Percentiles rank a stretch among this genome's conserved stretches.
Evolutionary conservation across 2,113 vertebrate genomes (phyloP).

Genomic region (Chaenocephalus aceratus): DNA sequence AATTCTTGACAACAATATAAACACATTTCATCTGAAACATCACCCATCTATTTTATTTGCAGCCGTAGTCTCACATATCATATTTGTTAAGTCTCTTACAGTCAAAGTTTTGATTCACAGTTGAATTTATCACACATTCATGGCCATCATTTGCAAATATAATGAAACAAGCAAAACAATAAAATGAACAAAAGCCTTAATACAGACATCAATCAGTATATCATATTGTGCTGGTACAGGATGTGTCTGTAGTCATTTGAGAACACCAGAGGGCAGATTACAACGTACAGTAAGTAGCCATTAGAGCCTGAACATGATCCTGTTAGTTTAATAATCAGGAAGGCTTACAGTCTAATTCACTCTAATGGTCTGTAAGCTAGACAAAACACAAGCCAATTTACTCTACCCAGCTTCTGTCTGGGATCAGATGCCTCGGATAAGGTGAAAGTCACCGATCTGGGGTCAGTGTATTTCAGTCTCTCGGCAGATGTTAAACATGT

Average conservation of each 20-base stretch:
- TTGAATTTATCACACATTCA: too few species aligned
- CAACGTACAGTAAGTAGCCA: constrained; percentile 14
- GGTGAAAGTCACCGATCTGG: background rate
- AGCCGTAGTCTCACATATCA: too few species aligned
- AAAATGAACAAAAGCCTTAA: too few species aligned
- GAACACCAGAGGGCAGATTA: constrained; percentile 51
- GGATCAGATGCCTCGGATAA: constrained; percentile 10
- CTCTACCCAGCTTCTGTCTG: background rate
- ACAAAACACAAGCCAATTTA: constrained; percentile 51
- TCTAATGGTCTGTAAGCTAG: constrained; percentile 39
- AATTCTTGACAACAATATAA: too few species aligned
- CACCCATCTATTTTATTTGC: too few species aligned
- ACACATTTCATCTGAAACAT: too few species aligned
- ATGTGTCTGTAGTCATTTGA: constrained; percentile 30
- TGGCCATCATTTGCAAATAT: too few species aligned
- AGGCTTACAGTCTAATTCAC: constrained; percentile 50
- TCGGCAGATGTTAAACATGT: background rate
- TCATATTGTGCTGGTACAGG: background rate
- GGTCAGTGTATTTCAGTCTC: background rate
- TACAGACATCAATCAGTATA: background rate
- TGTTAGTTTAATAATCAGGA: constrained; percentile 53
- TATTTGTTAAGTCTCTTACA: too few species aligned
- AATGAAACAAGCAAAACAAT: too few species aligned
- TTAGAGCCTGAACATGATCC: constrained; percentile 47
- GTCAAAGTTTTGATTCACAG: too few species aligned